phyloP scores from a whole-genome alignment of 2,888 invertebrate species.

The Meliscaeva auricollis region DNA sequence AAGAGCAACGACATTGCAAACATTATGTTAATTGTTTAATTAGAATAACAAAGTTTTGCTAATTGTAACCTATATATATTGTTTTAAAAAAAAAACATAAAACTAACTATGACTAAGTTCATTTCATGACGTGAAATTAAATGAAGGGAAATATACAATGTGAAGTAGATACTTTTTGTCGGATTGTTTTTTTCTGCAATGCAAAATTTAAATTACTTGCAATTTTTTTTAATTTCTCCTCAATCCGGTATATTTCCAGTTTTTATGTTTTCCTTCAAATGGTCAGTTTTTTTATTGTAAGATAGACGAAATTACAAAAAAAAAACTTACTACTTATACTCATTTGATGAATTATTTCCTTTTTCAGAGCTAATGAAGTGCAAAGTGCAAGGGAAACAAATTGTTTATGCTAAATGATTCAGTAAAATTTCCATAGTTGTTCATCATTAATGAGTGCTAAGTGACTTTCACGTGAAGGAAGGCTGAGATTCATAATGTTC shows the following conservation, averaged over 20 bases:
- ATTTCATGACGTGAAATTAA: constrained; percentile 2
- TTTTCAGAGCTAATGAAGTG: neutral
- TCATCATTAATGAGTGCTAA: neutral
- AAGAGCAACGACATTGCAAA: constrained; percentile 61
- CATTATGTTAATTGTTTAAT: constrained; percentile 62
- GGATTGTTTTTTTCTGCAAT: neutral
- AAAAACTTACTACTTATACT: neutral
- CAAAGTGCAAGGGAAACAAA: neutral
- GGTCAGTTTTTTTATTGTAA: neutral
- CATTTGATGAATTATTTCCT: constrained; percentile 18
- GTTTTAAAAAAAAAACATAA: neutral
- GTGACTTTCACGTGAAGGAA: constrained; percentile 4
- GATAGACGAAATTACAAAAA: neutral
- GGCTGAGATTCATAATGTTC: neutral
- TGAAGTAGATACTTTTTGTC: neutral
- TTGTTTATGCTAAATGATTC: constrained; percentile 12
- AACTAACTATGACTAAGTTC: constrained; percentile 1
- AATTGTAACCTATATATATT: constrained; percentile 41
- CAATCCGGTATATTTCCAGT: too few species aligned
- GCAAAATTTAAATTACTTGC: constrained; percentile 19
- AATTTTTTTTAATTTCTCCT: constrained; percentile 17
- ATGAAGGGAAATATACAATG: neutral
- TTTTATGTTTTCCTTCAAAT: too few species aligned
- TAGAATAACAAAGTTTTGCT: constrained; percentile 53
- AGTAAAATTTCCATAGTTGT: neutral